Conservation (phyloP, 2,888 invertebrate species). For the Spatulosminthurus flaviceps region DNA sequence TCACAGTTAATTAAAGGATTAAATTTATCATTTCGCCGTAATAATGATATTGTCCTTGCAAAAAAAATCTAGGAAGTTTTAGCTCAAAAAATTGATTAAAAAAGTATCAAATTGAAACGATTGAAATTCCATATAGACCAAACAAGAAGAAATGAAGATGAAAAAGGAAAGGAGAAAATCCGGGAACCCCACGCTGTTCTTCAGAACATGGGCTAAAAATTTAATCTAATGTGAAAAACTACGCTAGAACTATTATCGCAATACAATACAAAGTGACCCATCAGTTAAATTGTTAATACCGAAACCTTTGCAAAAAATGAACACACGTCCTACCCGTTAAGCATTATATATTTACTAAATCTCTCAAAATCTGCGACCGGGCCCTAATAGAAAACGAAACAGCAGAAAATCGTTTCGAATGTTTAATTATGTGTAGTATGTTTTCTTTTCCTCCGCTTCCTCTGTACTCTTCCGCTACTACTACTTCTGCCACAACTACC, state of each 20-base stretch:
- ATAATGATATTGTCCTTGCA: neutral
- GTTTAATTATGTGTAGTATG: neutral
- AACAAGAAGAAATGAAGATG: constrained; percentile 52
- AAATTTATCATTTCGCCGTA: constrained; percentile 7
- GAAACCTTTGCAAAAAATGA: neutral
- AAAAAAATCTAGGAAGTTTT: constrained; percentile 8
- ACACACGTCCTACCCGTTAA: constrained; percentile 4
- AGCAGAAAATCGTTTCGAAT: neutral
- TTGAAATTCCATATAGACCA: constrained; percentile 49
- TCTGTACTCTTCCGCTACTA: constrained; percentile 30
- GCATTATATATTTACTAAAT: neutral
- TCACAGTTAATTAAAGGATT: constrained; percentile 9
- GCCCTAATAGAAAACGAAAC: neutral
- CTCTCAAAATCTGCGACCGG: neutral
- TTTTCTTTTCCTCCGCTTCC: constrained; percentile 37
- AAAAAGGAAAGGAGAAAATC: constrained; percentile 26
- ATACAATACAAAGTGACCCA: neutral
- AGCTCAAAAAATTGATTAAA: constrained; percentile 10
- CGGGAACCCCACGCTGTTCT: constrained; percentile 9
- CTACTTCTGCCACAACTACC: neutral
- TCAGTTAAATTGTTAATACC: neutral
- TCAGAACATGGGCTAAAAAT: constrained; percentile 26
- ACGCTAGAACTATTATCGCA: neutral
- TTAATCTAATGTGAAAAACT: neutral
- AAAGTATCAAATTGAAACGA: constrained; percentile 14